These are phyloP conservation scores for Lagopus leucura DNA, from an alignment of 2,113 vertebrate genomes.

Conservation along the genomic window DNA sequence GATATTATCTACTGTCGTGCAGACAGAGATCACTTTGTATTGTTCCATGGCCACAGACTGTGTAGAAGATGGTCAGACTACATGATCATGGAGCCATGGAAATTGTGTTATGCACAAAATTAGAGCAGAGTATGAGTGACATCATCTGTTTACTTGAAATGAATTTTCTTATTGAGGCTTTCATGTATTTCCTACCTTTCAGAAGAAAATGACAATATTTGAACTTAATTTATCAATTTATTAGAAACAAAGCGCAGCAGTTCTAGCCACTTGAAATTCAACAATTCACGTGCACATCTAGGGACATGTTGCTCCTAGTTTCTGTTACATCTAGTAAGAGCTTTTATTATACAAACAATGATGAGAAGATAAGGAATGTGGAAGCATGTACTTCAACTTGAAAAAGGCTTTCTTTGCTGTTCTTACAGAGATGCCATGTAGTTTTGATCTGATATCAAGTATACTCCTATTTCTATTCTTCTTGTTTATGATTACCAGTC, in stretches of 20 bases:
- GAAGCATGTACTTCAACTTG: not conserved
- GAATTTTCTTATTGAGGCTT: not conserved
- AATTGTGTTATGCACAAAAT: not conserved
- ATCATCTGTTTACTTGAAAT: not conserved
- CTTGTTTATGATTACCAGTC: not conserved
- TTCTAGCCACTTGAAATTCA: not conserved
- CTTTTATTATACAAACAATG: not conserved
- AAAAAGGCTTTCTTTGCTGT: not conserved
- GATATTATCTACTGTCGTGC: not conserved
- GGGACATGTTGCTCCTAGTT: not conserved
- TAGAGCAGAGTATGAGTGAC: not conserved
- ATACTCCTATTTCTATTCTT: not conserved
- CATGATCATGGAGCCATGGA: not conserved
- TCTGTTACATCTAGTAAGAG: not conserved
- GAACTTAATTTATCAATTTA: not conserved
- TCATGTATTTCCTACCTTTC: not conserved
- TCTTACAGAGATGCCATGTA: not conserved
- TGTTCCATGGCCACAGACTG: not conserved
- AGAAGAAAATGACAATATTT: not conserved
- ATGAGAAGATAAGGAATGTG: not conserved
- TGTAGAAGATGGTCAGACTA: not conserved
- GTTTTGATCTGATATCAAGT: not conserved
- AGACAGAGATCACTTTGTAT: not conserved
- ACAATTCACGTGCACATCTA: not conserved
- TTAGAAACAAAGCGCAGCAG: not conserved